Base-by-base conservation (phyloP, 2,888 invertebrate species). In the Acleris literana region DNA sequence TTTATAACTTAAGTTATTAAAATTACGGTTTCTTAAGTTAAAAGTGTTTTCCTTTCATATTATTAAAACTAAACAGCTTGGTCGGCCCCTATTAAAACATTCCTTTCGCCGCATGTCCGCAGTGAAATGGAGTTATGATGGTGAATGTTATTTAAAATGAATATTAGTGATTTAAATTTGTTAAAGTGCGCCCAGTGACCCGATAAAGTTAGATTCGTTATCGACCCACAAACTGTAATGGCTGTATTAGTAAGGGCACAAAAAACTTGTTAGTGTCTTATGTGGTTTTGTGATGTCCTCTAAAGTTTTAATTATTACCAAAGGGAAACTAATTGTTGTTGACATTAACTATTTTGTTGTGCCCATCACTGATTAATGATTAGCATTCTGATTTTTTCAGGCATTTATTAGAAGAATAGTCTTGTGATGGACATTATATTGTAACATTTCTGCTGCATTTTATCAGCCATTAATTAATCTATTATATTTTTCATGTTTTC, bases 1-100 rank as follows among this genome's bases (percentile, higher is more conserved):
- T 93, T 93, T 93, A 93, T 93, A 92, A 93, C 93, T 93, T 93
- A 93, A 93, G 93, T 93, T 93, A 93, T 93, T 93, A 93, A 93
- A 93, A 93, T 92, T 93, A 93, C 92, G 93, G 93, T 92, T 93
- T 93, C 93, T 93, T 93, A 92, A 93, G 92, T 93, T 93, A 93
- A 91, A 92, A 89, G 93, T 93, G 92, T 93, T 93, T 93, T 93
- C 92, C 92, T 93, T 92, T 92, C 85, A 83, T 83, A 82, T 77
- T 81, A 85, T 84, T 81, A 76, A 80, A 76, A 77, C 76, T 75
- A 72, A 78, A 82, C 82, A 87, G 90, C 84, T 85, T 81, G 90
- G 90, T 91, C 92, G 87, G 92, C 90, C 90, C 90, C 86, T 80
- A 81, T 84, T 66, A 82, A 85, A 87, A 92, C 91, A 92, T 92